A percentile compares a stretch with the other conserved stretches of the same genome.
Conservation (phyloP, 2,888 invertebrate species). For the Sericinus montela region DNA sequence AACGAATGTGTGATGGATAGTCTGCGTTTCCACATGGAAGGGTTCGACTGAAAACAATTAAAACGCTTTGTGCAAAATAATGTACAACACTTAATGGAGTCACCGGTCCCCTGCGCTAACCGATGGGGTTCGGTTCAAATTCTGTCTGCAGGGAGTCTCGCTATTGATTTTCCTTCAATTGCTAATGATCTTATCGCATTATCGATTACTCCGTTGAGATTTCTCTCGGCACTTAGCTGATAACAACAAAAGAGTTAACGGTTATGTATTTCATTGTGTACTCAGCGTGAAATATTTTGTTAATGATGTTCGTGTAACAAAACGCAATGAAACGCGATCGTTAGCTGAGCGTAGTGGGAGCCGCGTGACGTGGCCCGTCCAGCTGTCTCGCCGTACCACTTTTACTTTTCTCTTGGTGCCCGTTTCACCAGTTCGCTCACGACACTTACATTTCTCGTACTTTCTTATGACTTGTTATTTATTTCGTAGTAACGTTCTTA, state of each 20-base stretch:
- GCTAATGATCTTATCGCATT: slow-evolving; percentile 68
- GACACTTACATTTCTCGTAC: slow-evolving; percentile 2
- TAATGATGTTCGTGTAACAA: slow-evolving; percentile 35
- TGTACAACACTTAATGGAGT: slow-evolving; percentile 38
- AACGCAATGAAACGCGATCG: not conserved
- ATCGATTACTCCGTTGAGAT: slow-evolving; percentile 33
- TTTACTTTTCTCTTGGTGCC: slow-evolving; percentile 68
- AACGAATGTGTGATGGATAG: slow-evolving; percentile 70
- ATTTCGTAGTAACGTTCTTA: too few species aligned
- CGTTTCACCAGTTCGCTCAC: slow-evolving; percentile 28
- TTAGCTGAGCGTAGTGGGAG: slow-evolving; percentile 1
- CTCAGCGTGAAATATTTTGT: slow-evolving; percentile 27
- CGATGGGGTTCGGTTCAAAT: slow-evolving; percentile 38
- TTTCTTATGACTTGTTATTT: not conserved
- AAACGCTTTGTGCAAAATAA: slow-evolving; percentile 53
- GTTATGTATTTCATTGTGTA: slow-evolving; percentile 28
- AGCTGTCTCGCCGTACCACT: slow-evolving; percentile 53
- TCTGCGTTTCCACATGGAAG: slow-evolving; percentile 44
- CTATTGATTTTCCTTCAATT: slow-evolving; percentile 45
- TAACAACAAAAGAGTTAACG: slow-evolving; percentile 55
- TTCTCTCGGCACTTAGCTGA: slow-evolving; percentile 16
- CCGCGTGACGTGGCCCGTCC: slow-evolving; percentile 29
- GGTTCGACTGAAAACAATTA: slow-evolving; percentile 61
- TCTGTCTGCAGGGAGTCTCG: slow-evolving; percentile 45
- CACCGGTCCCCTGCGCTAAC: slow-evolving; percentile 37